These are phyloP conservation scores for Drosophila nikananu DNA, from an alignment of 1,140 invertebrate genomes.

Conservation along the genomic window DNA sequence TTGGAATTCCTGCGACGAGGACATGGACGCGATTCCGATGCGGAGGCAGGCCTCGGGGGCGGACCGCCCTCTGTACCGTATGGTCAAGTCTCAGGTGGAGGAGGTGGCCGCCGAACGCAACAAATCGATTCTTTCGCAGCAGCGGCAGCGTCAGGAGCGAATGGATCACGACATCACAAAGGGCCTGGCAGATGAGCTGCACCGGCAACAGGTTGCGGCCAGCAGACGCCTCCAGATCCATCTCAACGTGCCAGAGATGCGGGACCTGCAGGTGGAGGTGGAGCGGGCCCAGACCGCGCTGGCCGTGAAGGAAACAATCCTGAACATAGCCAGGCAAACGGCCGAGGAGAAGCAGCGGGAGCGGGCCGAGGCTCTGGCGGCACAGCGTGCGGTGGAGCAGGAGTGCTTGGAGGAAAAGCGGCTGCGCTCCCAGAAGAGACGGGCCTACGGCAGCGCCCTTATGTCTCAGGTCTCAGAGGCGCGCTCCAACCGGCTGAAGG, in stretches of 20 bases:
- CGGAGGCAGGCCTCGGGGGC: slow-evolving; percentile 4
- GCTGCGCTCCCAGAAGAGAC: slow-evolving; percentile 24
- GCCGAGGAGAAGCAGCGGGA: slow-evolving; percentile 8
- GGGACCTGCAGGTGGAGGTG: slow-evolving; percentile 51
- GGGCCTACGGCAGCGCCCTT: slow-evolving; percentile 32
- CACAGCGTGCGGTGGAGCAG: slow-evolving; percentile 12
- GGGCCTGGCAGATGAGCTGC: slow-evolving; percentile 36
- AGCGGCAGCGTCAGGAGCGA: slow-evolving; percentile 28
- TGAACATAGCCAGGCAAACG: neutral
- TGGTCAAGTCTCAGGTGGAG: slow-evolving; percentile 57
- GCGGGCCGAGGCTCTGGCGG: slow-evolving; percentile 35
- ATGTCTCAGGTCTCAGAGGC: slow-evolving; percentile 44
- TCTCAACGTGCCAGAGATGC: slow-evolving; percentile 31
- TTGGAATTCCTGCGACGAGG: slow-evolving; percentile 1
- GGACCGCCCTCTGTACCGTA: slow-evolving; percentile 27
- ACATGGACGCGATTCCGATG: slow-evolving; percentile 45
- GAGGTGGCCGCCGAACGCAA: slow-evolving; percentile 58
- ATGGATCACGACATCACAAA: slow-evolving; percentile 22
- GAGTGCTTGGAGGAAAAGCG: slow-evolving; percentile 40
- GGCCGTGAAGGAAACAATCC: slow-evolving; percentile 37
- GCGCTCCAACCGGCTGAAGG: neutral
- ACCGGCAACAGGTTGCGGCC: slow-evolving; percentile 36
- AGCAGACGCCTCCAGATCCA: slow-evolving; percentile 44
- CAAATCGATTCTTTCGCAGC: slow-evolving; percentile 22
- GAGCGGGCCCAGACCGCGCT: slow-evolving; percentile 54